phyloP scores from a whole-genome alignment of 2,113 vertebrate species.

The Ictalurus punctatus region DNA sequence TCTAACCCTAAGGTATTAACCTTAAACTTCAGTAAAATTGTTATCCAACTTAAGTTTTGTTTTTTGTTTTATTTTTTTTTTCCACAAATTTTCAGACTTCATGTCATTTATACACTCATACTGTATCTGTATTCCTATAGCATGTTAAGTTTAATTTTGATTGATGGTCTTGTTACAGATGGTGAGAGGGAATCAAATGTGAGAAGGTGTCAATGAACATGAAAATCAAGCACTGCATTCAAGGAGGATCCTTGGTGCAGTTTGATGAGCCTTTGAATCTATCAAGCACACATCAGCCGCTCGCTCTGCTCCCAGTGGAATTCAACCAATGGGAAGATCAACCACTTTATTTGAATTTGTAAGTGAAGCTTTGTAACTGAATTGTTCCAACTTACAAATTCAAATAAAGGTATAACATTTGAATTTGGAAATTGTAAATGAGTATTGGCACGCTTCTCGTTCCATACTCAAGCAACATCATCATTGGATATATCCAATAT shows the following conservation, averaged over 20 bases:
- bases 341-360: neutral
- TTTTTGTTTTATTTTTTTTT: neutral
- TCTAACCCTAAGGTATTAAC: neutral
- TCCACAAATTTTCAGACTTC: neutral
- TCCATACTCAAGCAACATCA: neutral
- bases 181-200: slow-evolving; percentile 56
- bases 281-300: slow-evolving; percentile 12
- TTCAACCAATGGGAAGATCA: neutral
- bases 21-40: neutral
- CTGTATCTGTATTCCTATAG: neutral
- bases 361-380: neutral
- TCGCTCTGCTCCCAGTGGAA: slow-evolving; percentile 20
- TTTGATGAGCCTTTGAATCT: slow-evolving; percentile 53
- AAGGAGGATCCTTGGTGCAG: slow-evolving; percentile 43
- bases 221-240: slow-evolving; percentile 52
- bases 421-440: neutral
- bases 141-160: neutral
- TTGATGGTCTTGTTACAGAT: slow-evolving; percentile 42
- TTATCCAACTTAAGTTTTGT: neutral
- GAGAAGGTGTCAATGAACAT: slow-evolving; percentile 14
- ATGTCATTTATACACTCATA: too few relatives aligned
- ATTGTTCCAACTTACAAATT: neutral
- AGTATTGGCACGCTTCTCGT: neutral
- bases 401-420: neutral
- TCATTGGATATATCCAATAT: neutral